Evolutionary conservation across 2,113 vertebrate genomes (phyloP), one percentile per base, ranked within the genome.

Genomic region (Fulmarus glacialis): DNA sequence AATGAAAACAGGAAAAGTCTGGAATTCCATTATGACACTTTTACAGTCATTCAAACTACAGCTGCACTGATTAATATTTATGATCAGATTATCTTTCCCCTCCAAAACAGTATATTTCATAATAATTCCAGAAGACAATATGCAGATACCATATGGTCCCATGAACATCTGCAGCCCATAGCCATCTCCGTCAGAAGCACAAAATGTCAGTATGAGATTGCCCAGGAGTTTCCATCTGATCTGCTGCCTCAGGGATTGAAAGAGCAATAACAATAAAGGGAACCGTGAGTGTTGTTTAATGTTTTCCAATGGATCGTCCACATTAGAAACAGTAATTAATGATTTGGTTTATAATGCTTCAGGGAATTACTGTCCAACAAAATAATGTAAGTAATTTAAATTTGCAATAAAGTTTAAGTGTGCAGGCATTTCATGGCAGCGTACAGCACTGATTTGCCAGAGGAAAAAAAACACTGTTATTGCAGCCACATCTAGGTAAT

Each of bases 301-400:
- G 95, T 87, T 96, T 97, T 97, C 90, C 97, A 93, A 87, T 95
- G 97, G 94, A 94, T 97, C 9, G 2, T 43, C 62, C 85, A 92
- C 92, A 97, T 96, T 97, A 47, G 12, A 75, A 93, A 80, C 36
- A 91, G 97, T 97, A 98, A 98, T 98, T 98, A 98, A 98, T 98
- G 96, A 94, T 98, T 97, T 97, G 92, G 93, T 97, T 97, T 97
- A 97, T 94, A 95, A 95, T 78, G 95, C 98, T 97, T 93, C 19
- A 6, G 98, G 97, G 97, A 98, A 90, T 98, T 93, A 93, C 90
- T 97, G 97, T 91, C 97, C 97, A 82, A 95, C 87, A 96, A 97
- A 98, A 98, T 98, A 97, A 98, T 81, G 68, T 79, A 91, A 94
- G 94, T 89, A 97, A 98, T 98, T 97, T 98, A 96, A 96, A 98